phyloP scores from a whole-genome alignment of 2,888 invertebrate species.

The Hoplodrina ambigua region DNA sequence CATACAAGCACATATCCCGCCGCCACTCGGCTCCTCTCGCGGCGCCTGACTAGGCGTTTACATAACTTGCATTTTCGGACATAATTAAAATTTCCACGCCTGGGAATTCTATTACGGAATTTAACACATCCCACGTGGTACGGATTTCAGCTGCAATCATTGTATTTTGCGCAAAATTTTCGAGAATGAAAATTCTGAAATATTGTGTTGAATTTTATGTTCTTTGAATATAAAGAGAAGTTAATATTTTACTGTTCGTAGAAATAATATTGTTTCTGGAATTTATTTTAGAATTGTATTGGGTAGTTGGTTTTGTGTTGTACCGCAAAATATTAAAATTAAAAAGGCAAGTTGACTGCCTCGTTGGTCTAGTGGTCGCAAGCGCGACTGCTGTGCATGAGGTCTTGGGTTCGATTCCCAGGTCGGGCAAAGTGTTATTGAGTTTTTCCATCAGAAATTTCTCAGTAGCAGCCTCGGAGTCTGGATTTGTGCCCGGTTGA shows the following conservation, averaged over 20 bases:
- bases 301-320: no score
- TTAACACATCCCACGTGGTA: constrained; percentile 64
- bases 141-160: constrained; percentile 56
- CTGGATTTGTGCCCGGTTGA: no score
- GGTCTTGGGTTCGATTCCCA: no score
- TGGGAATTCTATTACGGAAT: constrained; percentile 74
- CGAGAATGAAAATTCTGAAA: constrained; percentile 32
- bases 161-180: constrained; percentile 52
- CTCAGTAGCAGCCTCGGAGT: no score
- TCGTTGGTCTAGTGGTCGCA: no score
- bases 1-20: constrained; percentile 36
- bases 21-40: constrained; percentile 47
- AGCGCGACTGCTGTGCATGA: no score
- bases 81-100: constrained; percentile 77
- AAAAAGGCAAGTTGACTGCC: no score
- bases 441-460: no score
- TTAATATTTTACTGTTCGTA: background rate
- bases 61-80: constrained; percentile 75
- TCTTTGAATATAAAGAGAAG: constrained; percentile 4
- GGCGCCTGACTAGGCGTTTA: constrained; percentile 70
- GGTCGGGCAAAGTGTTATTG: no score
- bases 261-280: no score
- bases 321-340: no score
- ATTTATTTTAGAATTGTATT: no score
- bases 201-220: constrained; percentile 5